phyloP scores from a whole-genome alignment of 2,797 vertebrate genomes.

The Bryconaethiops microstoma region DNA sequence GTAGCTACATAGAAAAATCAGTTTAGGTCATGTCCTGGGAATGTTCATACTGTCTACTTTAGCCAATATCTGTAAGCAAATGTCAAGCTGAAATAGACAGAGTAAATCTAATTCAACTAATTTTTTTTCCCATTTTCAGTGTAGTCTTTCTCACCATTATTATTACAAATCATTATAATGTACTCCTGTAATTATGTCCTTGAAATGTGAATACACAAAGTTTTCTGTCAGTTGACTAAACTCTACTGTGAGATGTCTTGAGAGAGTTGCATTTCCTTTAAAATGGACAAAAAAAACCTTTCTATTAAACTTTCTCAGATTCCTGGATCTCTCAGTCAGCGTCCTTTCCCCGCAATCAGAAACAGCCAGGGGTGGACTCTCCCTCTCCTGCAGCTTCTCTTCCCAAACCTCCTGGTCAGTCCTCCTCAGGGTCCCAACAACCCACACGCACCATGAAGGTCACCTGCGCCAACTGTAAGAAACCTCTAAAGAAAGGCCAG shows the following conservation, averaged over 20 bases:
- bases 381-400: conserved; percentile 90
- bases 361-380: conserved; percentile 92
- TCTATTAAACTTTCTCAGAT: conserved; percentile 72
- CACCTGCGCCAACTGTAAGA: conserved; percentile 98
- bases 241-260: background rate
- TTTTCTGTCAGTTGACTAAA: background rate
- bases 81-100: background rate
- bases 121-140: background rate
- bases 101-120: background rate
- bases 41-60: background rate
- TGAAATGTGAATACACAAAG: background rate
- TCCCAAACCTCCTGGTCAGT: conserved; percentile 92
- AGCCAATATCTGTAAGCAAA: background rate
- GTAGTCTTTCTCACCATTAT: background rate
- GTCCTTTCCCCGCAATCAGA: conserved; percentile 96
- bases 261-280: background rate
- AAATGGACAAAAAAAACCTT: background rate
- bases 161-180: background rate
- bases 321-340: conserved; percentile 98
- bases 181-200: background rate
- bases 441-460: conserved; percentile 95
- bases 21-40: background rate
- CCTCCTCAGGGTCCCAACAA: conserved; percentile 85
- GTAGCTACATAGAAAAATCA: background rate
- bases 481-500: conserved; percentile 98